These are phyloP conservation scores for Galerucella nymphaeae DNA, from an alignment of 2,888 invertebrate genomes.

Conservation along the genomic window DNA sequence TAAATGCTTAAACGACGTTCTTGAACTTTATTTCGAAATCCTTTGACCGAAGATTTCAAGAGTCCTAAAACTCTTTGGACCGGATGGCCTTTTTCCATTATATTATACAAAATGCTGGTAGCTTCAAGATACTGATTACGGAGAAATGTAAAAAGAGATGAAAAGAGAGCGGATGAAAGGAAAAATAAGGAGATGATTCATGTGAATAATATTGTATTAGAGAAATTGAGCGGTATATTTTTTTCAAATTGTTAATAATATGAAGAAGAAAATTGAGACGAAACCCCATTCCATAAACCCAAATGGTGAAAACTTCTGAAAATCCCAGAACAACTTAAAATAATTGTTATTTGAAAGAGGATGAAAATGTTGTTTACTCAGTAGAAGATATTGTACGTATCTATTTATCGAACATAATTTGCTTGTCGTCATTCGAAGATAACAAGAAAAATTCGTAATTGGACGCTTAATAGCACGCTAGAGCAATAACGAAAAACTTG, in stretches of 20 bases:
- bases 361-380: no score
- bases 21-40: conserved; percentile 17
- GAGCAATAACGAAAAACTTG: conserved; percentile 32
- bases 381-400: no score
- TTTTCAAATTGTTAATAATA: conserved; percentile 12
- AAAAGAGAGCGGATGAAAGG: conserved; percentile 7
- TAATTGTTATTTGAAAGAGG: no score
- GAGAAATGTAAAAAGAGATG: conserved; percentile 19
- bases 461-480: conserved; percentile 35
- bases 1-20: conserved; percentile 12
- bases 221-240: conserved; percentile 20
- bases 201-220: conserved; percentile 30
- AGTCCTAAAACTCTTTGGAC: conserved; percentile 22
- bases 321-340: no score
- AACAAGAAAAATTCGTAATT: conserved; percentile 34
- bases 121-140: conserved; percentile 41
- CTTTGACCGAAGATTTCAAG: conserved; percentile 21
- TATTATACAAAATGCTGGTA: conserved; percentile 39
- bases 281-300: no score
- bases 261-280: background rate
- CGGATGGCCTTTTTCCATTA: conserved; percentile 34
- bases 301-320: no score
- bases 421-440: conserved; percentile 4
- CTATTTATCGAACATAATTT: conserved; percentile 2
- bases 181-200: conserved; percentile 26